These are phyloP conservation scores for Leptonema lineaticorne DNA, from an alignment of 1,140 invertebrate genomes.

Conservation along the genomic window DNA sequence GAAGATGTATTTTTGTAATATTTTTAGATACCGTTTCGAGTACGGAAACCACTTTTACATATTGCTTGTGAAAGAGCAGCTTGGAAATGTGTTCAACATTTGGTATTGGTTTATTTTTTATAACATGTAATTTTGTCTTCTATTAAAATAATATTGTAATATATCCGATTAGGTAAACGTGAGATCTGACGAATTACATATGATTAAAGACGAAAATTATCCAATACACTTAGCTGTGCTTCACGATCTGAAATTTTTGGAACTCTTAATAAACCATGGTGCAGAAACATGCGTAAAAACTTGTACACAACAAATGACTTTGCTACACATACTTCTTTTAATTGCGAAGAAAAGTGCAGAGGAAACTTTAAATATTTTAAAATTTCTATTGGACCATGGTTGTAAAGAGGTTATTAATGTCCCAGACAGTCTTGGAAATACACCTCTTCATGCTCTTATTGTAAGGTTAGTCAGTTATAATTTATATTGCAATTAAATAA, in stretches of 20 bases:
- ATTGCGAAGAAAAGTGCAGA: constrained; percentile 68
- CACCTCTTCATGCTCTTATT: constrained; percentile 65
- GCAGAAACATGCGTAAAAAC: constrained; percentile 68
- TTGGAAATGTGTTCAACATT: constrained; percentile 69
- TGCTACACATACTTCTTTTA: constrained; percentile 66
- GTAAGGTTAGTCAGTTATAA: constrained; percentile 53
- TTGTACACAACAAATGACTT: constrained; percentile 72
- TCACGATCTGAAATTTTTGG: constrained; percentile 67
- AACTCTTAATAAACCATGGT: constrained; percentile 65
- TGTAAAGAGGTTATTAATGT: constrained; percentile 72
- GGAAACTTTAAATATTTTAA: constrained; percentile 66
- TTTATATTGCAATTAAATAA: too few species aligned
- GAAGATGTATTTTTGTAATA: background rate
- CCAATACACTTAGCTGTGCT: constrained; percentile 73
- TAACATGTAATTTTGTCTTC: background rate
- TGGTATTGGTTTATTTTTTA: constrained; percentile 46
- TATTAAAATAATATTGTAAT: constrained; percentile 3
- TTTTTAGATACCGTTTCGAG: constrained; percentile 53
- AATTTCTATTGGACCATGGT: constrained; percentile 66
- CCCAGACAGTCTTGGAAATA: constrained; percentile 68
- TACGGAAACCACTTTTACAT: constrained; percentile 63
- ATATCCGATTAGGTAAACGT: constrained; percentile 40
- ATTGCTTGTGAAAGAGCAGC: constrained; percentile 69
- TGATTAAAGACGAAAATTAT: constrained; percentile 75
- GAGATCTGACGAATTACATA: constrained; percentile 70